Base-by-base conservation (phyloP, 2,113 vertebrate species). In the Oxyura jamaicensis region DNA sequence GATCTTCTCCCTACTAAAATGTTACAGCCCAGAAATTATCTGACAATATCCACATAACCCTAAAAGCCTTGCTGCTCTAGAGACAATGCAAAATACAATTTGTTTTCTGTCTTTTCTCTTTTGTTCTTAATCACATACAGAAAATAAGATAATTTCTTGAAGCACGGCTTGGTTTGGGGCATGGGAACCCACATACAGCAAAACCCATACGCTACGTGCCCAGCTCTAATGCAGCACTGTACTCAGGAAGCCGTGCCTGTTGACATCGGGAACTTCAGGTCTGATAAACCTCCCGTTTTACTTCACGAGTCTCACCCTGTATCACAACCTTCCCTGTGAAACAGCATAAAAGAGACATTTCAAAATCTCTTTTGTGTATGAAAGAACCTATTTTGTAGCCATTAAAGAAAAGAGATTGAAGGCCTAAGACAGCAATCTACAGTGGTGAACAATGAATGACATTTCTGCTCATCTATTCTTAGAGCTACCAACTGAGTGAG, bases 331-430 rank as follows among this genome's bases (percentile, higher is more conserved):
- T 69, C 39, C 50, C 44, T 11, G 13, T 21, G n/a, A 72, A 91
- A 85, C 39, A 50, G 35, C 41, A 28, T 5, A 35, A 42, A n/a
- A 55, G 58, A 66, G 44, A 55, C 69, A 77, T 77, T 91, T 60
- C 65, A 76, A 72, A 81, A 81, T 21, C 63, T 81, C 56, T 71
- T 69, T 36, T 75, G 68, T 80, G 69, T 75, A 81, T 55, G 58
- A 85, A 81, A 66, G n/a, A 84, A 85, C 22, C 74, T 81, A 81
- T 88, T 85, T 67, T 66, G 69, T 50, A 80, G 75, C 69, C 80
- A 67, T 85, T 88, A 85, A 81, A 81, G 65, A 66, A 41, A 48
- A 84, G 79, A 76, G 63, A 88, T 35, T 76, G 80, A 88, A 72
- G 80, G 74, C 20, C 68, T 65, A 71, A 76, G 46, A 76, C 80